Conservation (phyloP, 2,888 invertebrate genomes). For the Anorthoa munda region DNA sequence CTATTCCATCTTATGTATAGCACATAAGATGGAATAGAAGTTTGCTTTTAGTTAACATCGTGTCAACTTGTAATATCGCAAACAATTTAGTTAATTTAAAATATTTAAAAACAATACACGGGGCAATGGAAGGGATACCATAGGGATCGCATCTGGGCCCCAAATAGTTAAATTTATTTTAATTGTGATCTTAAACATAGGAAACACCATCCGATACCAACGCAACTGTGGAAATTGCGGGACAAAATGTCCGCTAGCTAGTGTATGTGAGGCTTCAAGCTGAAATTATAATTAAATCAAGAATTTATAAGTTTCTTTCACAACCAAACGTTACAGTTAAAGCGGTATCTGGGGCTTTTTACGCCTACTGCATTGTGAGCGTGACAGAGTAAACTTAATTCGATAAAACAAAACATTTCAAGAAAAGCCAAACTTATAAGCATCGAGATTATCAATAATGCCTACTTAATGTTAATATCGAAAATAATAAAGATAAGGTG, state of each 20-base stretch:
- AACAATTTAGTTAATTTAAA: not conserved
- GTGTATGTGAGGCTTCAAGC: not conserved
- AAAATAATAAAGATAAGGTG: slow-evolving; percentile 38
- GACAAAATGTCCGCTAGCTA: too few relatives aligned
- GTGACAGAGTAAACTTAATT: slow-evolving; percentile 12
- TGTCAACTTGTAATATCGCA: not conserved
- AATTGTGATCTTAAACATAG: not conserved
- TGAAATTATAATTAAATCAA: slow-evolving; percentile 10
- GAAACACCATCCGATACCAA: not conserved
- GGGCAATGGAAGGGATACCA: not conserved
- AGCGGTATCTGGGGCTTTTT: slow-evolving; percentile 12
- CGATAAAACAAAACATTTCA: slow-evolving; percentile 7
- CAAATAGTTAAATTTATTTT: not conserved
- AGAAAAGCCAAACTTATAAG: slow-evolving; percentile 16
- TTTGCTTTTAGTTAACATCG: not conserved
- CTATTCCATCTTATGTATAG: not conserved
- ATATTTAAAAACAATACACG: not conserved
- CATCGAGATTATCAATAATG: slow-evolving; percentile 24
- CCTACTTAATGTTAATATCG: slow-evolving; percentile 24
- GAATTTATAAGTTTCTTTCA: slow-evolving; percentile 6
- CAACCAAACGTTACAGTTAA: slow-evolving; percentile 19
- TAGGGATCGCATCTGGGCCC: not conserved
- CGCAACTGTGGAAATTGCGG: not conserved
- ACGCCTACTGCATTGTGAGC: slow-evolving; percentile 12
- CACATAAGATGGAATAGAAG: too few relatives aligned